A percentile compares a stretch with the other conserved stretches of the same genome.
Evolutionary conservation across 2,113 vertebrate species (phyloP).

Genomic region (Tenebrosternarchus preto): DNA sequence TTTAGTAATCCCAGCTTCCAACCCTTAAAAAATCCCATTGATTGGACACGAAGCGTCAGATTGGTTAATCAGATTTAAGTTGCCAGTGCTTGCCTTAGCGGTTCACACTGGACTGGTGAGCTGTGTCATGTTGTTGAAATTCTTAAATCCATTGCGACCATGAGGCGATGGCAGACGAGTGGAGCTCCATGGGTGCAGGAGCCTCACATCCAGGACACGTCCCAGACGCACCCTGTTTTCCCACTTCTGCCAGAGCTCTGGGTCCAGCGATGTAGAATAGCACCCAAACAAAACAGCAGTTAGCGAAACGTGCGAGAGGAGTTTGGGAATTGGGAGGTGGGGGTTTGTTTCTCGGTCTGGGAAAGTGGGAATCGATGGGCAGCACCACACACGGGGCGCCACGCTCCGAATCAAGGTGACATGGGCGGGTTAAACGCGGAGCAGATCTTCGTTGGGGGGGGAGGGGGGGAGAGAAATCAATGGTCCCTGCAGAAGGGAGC

Average conservation of each 20-base stretch:
- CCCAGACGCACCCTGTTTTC: not conserved
- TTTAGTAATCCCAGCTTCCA: slow-evolving; percentile 33
- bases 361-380: slow-evolving; percentile 89
- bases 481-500: slow-evolving; percentile 84
- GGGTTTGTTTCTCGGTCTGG: slow-evolving; percentile 41
- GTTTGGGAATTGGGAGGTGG: not conserved
- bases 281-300: slow-evolving; percentile 46
- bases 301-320: slow-evolving; percentile 15
- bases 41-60: slow-evolving; percentile 42
- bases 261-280: not conserved
- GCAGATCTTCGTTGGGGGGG: slow-evolving; percentile 90
- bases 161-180: too few relatives aligned
- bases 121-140: slow-evolving; percentile 23
- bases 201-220: too few relatives aligned
- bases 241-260: not conserved
- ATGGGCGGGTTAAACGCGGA: slow-evolving; percentile 96
- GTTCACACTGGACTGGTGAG: not conserved
- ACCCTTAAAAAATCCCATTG: slow-evolving; percentile 22
- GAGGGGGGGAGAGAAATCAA: too few relatives aligned
- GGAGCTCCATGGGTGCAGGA: too few relatives aligned
- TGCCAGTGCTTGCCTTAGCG: slow-evolving; percentile 12
- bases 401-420: slow-evolving; percentile 88
- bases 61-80: slow-evolving; percentile 43
- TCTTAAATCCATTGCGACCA: not conserved
- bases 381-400: slow-evolving; percentile 82